phyloP scores from a whole-genome alignment of 1,140 invertebrate species.

The Bursaphelenchus mucronatus region DNA sequence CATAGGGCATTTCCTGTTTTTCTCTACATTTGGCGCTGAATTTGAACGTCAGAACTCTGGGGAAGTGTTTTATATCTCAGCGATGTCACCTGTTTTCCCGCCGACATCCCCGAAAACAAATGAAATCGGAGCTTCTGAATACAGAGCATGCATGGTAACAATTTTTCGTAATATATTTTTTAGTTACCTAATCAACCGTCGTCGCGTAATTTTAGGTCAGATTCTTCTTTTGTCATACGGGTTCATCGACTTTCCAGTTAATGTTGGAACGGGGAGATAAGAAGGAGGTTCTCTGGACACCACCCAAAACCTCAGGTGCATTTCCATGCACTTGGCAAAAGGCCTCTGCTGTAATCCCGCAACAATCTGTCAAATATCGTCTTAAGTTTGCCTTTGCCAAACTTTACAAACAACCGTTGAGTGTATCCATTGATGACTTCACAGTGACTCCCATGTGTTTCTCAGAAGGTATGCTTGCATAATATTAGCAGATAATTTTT shows the following conservation, averaged over 20 bases:
- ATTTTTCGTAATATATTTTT: constrained; percentile 12
- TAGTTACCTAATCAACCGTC: neutral
- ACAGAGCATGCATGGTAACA: constrained; percentile 29
- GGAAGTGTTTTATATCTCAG: constrained; percentile 42
- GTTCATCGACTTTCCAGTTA: constrained; percentile 44
- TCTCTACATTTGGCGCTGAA: constrained; percentile 40
- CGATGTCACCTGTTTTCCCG: constrained; percentile 39
- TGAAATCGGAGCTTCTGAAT: constrained; percentile 17
- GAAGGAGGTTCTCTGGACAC: constrained; percentile 42
- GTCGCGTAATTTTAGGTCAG: constrained; percentile 32
- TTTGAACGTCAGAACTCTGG: constrained; percentile 22
- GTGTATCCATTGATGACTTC: constrained; percentile 46
- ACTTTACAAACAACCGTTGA: constrained; percentile 38
- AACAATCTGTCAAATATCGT: constrained; percentile 30
- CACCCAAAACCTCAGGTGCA: constrained; percentile 22
- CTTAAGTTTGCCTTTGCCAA: constrained; percentile 46
- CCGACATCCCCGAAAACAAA: constrained; percentile 7
- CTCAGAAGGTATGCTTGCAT: constrained; percentile 21
- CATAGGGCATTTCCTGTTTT: constrained; percentile 47
- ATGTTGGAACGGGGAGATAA: constrained; percentile 32
- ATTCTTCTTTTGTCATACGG: constrained; percentile 45
- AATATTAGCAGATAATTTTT: neutral
- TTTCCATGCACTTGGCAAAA: constrained; percentile 45
- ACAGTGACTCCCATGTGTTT: constrained; percentile 48
- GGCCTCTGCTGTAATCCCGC: constrained; percentile 26